Base-by-base conservation (phyloP, 1,140 invertebrate species). In the Stratiolaelaps scimitus region DNA sequence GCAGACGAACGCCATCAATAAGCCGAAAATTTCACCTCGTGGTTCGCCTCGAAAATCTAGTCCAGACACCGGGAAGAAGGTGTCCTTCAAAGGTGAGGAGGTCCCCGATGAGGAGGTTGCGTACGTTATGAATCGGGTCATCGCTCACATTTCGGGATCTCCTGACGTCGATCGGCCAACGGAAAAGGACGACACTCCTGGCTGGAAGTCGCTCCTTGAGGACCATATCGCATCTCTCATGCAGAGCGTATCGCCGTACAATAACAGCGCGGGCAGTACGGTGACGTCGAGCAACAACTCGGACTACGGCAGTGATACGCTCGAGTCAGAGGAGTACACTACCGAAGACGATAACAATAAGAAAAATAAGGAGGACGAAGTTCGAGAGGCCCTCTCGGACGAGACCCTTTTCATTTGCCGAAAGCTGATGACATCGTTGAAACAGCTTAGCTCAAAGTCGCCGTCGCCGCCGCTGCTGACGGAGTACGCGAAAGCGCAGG, bases 401-500 rank as follows among this genome's bases (percentile, higher is more conserved):
- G 71, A 71, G 67, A 72, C 71, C 17, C 64, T 72, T 19, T 72
- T 69, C 67, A 71, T 72, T 17, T 72, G 71, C 65, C 68, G 71
- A 43, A 69, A 70, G 47, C 46, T 72, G n/a, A 71, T 72, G 69
- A 47, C 64, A n/a, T 72, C 71, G 10, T 48, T 72, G 5, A 70
- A 68, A 64, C 67, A 69, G 43, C 68, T 56, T 15, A 68, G 20
- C 29, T 76, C 7, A 75, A 80, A 0, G 23, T 82, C 83, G 0
- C 82, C 85, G 70, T 84, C 83, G 1, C 88, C 88, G 0, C 87
- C 88, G 0, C 74, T 92, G n/a, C 85, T 90, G 47, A 28, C 56
- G 15, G 86, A 67, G 5, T 67, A 65, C 47, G 45, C 87, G 13
- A 89, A 90, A 78, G 88, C 92, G 0, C 89, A 92, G 86, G 85